Evolutionary conservation across 2,113 vertebrate species (phyloP), one percentile per base, ranked within the genome.

Genomic region (Rhineura floridana): DNA sequence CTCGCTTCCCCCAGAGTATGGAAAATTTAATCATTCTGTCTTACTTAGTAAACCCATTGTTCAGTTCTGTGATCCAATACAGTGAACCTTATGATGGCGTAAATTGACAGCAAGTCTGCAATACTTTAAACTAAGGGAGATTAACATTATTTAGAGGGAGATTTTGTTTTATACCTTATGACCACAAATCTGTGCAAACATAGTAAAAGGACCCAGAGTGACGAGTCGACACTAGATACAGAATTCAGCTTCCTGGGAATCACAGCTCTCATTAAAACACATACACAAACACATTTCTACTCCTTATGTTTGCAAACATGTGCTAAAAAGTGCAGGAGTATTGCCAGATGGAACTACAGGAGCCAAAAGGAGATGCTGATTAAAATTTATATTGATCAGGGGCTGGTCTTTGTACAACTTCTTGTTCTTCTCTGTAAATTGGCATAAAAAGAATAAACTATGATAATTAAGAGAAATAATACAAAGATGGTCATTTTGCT

Each of bases 1-100:
- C 99, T 0, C 97, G 97, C 85, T 99, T 99, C 90, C 96, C 97
- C 70, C 98, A 99, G 93, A 98, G 98, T 99, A 97, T 95, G 96
- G n/a, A 91, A 85, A 36, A 88, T 90, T 94, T 88, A 7, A 48
- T 75, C 6, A 39, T 81, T 73, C 44, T 36, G n/a, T 12, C 28
- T 44, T 59, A 15, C 42, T 70, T 70, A 80, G 48, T 63, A 52
- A 65, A 78, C 3, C 80, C 5, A 48, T 9, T 15, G 85, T 79
- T 4, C 73, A 1, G 67, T 94, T 91, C n/a, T 88, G 25, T 21
- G 90, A 7, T 76, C 46, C 52, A 36, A 77, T 39, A 46, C 46
- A 52, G 8, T 70, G 23, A 79, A 84, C 46, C 65, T 87, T 84
- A 6, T 19, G 21, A 75, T 1, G 65, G 28, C 77, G 75, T 17